Percentiles rank a stretch among this genome's conserved stretches.
Evolutionary conservation across 2,888 invertebrate species (phyloP).

Genomic region (Rhopalosiphum nymphaeae): DNA sequence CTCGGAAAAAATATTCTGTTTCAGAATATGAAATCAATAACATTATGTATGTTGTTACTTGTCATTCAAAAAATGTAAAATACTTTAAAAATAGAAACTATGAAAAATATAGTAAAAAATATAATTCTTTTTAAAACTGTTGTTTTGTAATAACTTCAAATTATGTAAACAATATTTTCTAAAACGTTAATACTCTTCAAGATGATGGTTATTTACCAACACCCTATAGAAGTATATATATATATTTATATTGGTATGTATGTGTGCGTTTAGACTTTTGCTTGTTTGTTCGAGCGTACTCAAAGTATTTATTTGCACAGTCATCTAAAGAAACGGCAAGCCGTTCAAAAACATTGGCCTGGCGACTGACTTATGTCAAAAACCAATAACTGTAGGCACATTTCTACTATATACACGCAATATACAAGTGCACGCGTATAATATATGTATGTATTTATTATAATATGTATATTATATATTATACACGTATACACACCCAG

Average conservation of each 20-base stretch:
- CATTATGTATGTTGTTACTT: background rate
- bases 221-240: background rate
- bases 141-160: background rate
- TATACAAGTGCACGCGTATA: background rate
- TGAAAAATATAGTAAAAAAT: background rate
- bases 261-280: background rate
- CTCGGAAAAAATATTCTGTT: background rate
- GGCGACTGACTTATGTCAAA: constrained; percentile 13
- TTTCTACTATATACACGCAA: background rate
- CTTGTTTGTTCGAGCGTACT: background rate
- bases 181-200: background rate
- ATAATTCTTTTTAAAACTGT: background rate
- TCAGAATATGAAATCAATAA: background rate
- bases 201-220: background rate
- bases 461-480: background rate
- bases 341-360: background rate
- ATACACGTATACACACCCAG: background rate
- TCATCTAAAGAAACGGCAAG: background rate
- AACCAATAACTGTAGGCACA: constrained; percentile 19
- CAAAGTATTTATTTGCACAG: background rate
- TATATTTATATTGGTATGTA: background rate
- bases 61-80: background rate
- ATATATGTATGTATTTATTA: background rate
- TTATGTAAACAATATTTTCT: background rate
- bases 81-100: background rate